Evolutionary conservation across 2,797 vertebrate species (phyloP), one percentile per base, ranked within the genome.

Genomic region (Xenops minutus): DNA sequence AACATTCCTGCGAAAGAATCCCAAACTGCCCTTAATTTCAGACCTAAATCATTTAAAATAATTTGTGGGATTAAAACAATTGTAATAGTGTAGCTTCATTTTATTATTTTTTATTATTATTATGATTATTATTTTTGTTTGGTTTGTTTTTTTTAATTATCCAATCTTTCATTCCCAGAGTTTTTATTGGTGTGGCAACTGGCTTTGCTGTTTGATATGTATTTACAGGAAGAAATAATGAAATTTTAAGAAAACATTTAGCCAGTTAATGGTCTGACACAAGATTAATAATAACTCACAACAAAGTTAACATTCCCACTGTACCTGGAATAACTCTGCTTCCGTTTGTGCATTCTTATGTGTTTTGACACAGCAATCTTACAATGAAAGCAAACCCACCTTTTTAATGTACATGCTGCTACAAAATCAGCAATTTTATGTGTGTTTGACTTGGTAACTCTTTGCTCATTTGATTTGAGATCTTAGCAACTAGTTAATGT

Each of bases 401-500:
- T 34, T n/a, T 58, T 36, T 81, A 66, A 66, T 95, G 61, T 80
- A 85, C 17, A 4, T 55, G 86, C 64, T 76, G 46, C 75, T 92
- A 55, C 51, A 41, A 95, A 93, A 82, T 51, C 61, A 62, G 76
- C 36, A 30, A 89, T 49, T 88, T 88, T n/a, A 22, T 61, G 76
- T 93, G 72, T 2, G 1, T 95, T 92, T 88, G 82, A 77, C 86
- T 77, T 29, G 88, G 56, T 85, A 92, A 94, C 75, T 64, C 79
- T 95, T 95, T 85, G 92, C 87, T 95, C 32, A 16, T 96, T 89
- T 91, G 61, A 91, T 91, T 67, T 97, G 95, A 98, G 97, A 97
- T 98, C 97, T 97, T 98, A 98, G 97, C 97, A 98, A 90, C 96
- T 97, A 97, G 97, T 98, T 44, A 83, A 52, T 97, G 97, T 97